These are phyloP conservation scores for Galemys pyrenaicus DNA, from an alignment of 2,113 vertebrate genomes.

Conservation along the genomic window DNA sequence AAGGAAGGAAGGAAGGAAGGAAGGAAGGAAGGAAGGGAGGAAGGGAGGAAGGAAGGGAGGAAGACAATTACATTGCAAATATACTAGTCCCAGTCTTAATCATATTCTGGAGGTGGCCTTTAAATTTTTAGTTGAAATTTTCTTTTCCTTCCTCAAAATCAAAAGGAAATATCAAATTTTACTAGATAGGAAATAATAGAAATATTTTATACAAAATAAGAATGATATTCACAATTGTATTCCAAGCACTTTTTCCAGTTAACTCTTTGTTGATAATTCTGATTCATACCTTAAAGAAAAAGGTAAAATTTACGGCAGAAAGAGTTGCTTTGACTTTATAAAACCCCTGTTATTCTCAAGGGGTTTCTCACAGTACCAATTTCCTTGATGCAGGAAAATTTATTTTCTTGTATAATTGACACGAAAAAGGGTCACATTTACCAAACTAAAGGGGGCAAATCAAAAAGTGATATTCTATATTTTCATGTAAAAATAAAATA, in stretches of 20 bases:
- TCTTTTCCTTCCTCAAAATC: background rate
- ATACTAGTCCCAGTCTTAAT: background rate
- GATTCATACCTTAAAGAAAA: conserved; percentile 3
- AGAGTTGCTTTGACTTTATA: background rate
- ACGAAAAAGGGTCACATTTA: background rate
- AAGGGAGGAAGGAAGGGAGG: background rate
- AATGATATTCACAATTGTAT: conserved; percentile 47
- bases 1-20: background rate
- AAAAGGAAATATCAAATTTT: conserved; percentile 20
- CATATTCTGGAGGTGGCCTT: background rate
- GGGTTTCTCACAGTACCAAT: background rate
- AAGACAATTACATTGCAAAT: background rate
- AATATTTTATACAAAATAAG: conserved; percentile 11
- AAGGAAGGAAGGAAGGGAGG: background rate
- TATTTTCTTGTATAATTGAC: background rate
- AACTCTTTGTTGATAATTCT: conserved; percentile 52
- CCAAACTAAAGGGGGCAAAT: background rate
- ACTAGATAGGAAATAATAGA: background rate
- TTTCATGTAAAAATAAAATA: background rate
- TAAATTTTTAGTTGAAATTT: conserved; percentile 30
- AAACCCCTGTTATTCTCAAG: background rate
- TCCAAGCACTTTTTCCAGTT: conserved; percentile 20
- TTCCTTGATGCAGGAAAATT: background rate
- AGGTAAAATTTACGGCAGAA: conserved; percentile 19
- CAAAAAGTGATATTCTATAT: background rate